phyloP scores from a whole-genome alignment of 2,797 vertebrate species.

The Pseudocheirus occidentalis region DNA sequence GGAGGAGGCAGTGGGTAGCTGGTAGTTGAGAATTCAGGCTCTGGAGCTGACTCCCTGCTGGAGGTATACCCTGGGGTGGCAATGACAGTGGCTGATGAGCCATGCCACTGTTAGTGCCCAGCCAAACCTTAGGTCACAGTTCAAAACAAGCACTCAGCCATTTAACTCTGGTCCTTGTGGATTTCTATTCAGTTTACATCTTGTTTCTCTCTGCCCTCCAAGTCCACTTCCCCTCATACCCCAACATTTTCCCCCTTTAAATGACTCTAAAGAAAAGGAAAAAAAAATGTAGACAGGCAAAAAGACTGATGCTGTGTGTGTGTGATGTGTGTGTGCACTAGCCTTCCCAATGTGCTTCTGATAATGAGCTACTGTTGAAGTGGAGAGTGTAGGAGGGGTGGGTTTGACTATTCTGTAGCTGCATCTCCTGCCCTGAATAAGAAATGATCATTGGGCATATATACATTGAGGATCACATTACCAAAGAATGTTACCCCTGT shows the following conservation, averaged over 20 bases:
- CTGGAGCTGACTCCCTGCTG: conserved; percentile 84
- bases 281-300: conserved; percentile 52
- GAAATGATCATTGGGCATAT: conserved; percentile 72
- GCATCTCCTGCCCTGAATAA: conserved; percentile 65
- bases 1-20: conserved; percentile 84
- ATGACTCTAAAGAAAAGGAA: conserved; percentile 73
- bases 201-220: conserved; percentile 68
- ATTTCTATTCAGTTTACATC: conserved; percentile 48
- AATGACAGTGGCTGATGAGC: conserved; percentile 87
- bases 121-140: conserved; percentile 86
- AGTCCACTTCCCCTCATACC: conserved; percentile 54
- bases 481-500: conserved; percentile 75
- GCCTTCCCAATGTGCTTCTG: conserved; percentile 68
- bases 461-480: conserved; percentile 72
- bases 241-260: conserved; percentile 57
- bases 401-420: conserved; percentile 51
- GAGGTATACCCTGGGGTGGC: conserved; percentile 84
- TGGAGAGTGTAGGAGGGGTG: conserved; percentile 39
- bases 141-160: conserved; percentile 83
- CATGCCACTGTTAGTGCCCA: conserved; percentile 87
- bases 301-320: conserved; percentile 74
- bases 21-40: conserved; percentile 84
- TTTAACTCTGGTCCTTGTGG: conserved; percentile 81
- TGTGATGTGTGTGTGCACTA: conserved; percentile 58
- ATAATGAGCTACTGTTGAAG: conserved; percentile 64